A percentile compares a stretch with the other conserved stretches of the same genome.
Evolutionary conservation across 37 sponge, comb jelly and placozoan species (phyloP).

Genomic region (Cladorhizidae sp.): DNA sequence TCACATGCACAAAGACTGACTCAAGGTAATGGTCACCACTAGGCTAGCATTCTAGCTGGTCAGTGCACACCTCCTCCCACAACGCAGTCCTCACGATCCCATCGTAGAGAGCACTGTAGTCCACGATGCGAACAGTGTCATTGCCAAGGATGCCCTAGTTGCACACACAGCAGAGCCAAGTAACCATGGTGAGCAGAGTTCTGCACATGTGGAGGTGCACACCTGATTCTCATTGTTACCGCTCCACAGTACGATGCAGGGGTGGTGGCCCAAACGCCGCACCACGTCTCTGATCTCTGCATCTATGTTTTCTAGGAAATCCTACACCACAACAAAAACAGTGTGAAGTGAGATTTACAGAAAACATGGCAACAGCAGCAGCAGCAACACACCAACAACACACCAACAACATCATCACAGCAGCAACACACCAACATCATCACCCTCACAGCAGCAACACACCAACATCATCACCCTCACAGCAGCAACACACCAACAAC

Average conservation of each 20-base stretch:
- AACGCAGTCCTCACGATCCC: constrained; percentile 63
- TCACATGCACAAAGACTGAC: neutral
- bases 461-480: too few relatives aligned
- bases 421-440: too few relatives aligned
- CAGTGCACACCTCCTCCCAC: constrained; percentile 59
- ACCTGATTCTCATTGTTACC: constrained; percentile 99
- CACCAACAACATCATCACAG: neutral
- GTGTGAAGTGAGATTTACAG: neutral
- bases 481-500: too few relatives aligned
- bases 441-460: too few relatives aligned
- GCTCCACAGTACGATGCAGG: constrained; percentile 93
- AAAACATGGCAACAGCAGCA: too few relatives aligned
- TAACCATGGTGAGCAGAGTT: neutral
- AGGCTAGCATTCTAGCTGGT: neutral
- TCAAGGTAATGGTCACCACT: too few relatives aligned
- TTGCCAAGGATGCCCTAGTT: constrained; percentile 26
- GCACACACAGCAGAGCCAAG: neutral
- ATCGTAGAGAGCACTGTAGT: constrained; percentile 88
- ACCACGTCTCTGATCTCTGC: constrained; percentile 79
- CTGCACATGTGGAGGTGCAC: neutral
- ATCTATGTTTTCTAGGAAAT: constrained; percentile 80
- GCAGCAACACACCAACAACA: neutral
- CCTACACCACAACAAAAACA: constrained; percentile 29
- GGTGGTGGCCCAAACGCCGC: constrained; percentile 77
- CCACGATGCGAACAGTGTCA: constrained; percentile 44